Percentiles rank a stretch among this genome's conserved stretches.
Conservation (phyloP, 2,113 vertebrate species). For the Heloderma charlesbogerti region DNA sequence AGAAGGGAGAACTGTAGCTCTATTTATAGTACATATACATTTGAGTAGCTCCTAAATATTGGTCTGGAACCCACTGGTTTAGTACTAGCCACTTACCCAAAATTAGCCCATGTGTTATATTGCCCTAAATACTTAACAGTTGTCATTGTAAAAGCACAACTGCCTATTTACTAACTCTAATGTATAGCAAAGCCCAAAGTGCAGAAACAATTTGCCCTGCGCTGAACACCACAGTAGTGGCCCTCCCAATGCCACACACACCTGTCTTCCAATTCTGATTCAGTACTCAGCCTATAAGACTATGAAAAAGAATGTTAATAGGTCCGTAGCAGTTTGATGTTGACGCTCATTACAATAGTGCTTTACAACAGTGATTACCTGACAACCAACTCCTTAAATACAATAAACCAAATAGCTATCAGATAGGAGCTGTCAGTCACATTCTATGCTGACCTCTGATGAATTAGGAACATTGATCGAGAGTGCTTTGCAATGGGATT, state of each 20-base stretch:
- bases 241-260: not conserved
- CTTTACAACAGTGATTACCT: too few species aligned
- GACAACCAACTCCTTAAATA: not conserved
- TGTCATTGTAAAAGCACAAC: not conserved
- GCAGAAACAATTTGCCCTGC: not conserved
- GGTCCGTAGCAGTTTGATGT: conserved; percentile 6
- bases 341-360: not conserved
- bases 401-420: conserved; percentile 33
- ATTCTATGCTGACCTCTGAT: conserved; percentile 24
- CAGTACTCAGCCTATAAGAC: not conserved
- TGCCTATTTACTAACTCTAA: not conserved
- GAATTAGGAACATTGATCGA: not conserved
- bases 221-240: not conserved
- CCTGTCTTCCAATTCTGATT: not conserved
- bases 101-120: not conserved
- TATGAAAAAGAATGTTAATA: not conserved
- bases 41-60: not conserved
- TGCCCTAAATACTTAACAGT: not conserved
- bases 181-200: not conserved
- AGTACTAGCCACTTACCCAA: not conserved
- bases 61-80: not conserved
- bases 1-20: not conserved
- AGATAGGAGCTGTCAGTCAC: not conserved
- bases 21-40: not conserved
- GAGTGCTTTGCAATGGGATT: not conserved